Evolutionary conservation across 2,797 vertebrate species (phyloP).

Genomic region (Paramormyrops hopkinsi): DNA sequence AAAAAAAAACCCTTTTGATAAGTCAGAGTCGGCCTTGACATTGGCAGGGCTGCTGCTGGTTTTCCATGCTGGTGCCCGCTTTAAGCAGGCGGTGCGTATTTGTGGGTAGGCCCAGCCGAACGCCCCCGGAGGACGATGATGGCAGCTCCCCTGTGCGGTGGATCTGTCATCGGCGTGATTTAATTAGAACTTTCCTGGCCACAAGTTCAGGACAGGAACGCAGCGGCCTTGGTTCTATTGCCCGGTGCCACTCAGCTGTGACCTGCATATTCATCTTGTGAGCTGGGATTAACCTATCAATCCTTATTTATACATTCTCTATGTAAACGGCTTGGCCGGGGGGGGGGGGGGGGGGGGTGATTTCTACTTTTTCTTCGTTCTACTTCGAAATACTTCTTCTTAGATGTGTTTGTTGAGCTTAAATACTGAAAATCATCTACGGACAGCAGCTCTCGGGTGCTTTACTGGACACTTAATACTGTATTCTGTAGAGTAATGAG

Average conservation of each 20-base stretch:
- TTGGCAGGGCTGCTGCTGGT: neutral
- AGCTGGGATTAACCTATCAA: neutral
- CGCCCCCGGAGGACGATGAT: neutral
- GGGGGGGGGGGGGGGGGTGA: neutral
- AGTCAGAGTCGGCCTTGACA: neutral
- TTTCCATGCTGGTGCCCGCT: neutral
- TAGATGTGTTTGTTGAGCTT: neutral
- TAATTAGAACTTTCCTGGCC: constrained; percentile 21
- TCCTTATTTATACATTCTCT: neutral
- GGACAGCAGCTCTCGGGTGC: neutral
- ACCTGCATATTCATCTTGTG: constrained; percentile 5
- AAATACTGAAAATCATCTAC: neutral
- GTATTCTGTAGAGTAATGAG: neutral
- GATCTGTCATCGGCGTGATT: constrained; percentile 5
- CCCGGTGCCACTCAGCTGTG: constrained; percentile 19
- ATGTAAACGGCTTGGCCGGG: neutral
- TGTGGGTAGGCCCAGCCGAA: neutral
- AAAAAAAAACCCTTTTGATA: neutral
- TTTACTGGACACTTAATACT: neutral
- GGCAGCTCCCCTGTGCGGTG: neutral
- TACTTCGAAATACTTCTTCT: neutral
- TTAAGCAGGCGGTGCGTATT: neutral
- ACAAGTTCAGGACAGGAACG: constrained; percentile 1
- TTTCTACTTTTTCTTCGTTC: neutral
- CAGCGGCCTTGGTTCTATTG: neutral